Conservation (phyloP, 2,113 vertebrate genomes). For the Amia ocellicauda region DNA sequence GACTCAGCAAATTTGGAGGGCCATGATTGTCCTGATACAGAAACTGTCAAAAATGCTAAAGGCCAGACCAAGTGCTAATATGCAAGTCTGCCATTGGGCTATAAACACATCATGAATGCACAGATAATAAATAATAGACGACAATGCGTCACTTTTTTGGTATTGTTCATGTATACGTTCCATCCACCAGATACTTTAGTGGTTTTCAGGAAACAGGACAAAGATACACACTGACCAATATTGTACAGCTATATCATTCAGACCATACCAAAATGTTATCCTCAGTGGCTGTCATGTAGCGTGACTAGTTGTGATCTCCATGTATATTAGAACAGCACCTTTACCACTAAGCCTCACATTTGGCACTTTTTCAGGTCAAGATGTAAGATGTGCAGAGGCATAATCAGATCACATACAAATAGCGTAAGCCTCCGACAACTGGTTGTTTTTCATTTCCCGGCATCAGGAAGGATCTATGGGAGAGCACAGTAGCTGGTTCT, state of each 20-base stretch:
- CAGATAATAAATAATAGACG: too few relatives aligned
- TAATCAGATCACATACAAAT: not conserved
- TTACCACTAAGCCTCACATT: not conserved
- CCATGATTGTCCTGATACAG: too few relatives aligned
- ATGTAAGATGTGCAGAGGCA: not conserved
- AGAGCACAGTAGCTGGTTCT: not conserved
- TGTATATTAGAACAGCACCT: slow-evolving; percentile 1
- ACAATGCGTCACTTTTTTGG: too few relatives aligned
- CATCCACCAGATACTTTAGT: too few relatives aligned
- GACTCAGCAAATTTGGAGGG: too few relatives aligned
- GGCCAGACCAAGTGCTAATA: too few relatives aligned
- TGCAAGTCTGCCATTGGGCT: too few relatives aligned
- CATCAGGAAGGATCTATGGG: not conserved
- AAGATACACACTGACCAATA: not conserved
- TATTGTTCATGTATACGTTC: too few relatives aligned
- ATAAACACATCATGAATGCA: too few relatives aligned
- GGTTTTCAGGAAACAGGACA: too few relatives aligned
- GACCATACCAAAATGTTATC: not conserved
- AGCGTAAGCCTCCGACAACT: too few relatives aligned
- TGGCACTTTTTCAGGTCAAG: slow-evolving; percentile 4
- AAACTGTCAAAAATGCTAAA: too few relatives aligned
- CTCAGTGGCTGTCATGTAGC: not conserved
- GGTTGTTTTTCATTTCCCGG: not conserved
- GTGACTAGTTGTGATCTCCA: not conserved
- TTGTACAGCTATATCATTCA: not conserved